A percentile compares a stretch with the other conserved stretches of the same genome.
These are phyloP conservation scores for Podotricha telesiphe DNA, from an alignment of 2,888 invertebrate genomes.

Conservation along the genomic window DNA sequence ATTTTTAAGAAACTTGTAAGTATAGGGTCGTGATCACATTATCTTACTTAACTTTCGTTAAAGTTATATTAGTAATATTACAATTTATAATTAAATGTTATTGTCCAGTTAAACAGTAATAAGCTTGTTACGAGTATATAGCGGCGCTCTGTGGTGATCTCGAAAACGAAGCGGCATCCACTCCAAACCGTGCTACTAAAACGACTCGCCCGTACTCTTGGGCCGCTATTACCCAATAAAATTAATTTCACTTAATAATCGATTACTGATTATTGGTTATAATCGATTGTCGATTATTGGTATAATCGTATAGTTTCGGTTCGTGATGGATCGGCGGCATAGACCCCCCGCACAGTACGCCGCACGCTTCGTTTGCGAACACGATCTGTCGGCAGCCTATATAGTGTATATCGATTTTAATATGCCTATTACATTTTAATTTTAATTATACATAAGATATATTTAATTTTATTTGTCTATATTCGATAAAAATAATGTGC, in stretches of 20 bases:
- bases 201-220: conserved; percentile 72
- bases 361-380: conserved; percentile 58
- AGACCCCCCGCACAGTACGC: conserved; percentile 69
- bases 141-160: conserved; percentile 15
- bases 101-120: conserved; percentile 16
- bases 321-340: conserved; percentile 71
- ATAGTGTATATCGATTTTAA: conserved; percentile 44
- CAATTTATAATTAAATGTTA: conserved; percentile 18
- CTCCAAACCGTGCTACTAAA: conserved; percentile 30
- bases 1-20: not conserved
- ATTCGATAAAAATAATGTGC: not conserved
- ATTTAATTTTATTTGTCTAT: not conserved
- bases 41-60: not conserved
- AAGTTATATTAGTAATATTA: not conserved
- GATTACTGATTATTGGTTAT: conserved; percentile 53
- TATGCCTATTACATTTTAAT: conserved; percentile 38
- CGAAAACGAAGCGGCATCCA: conserved; percentile 8
- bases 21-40: not conserved
- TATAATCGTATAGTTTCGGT: conserved; percentile 75
- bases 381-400: conserved; percentile 59
- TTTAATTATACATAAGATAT: conserved; percentile 40
- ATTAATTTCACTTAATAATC: conserved; percentile 80
- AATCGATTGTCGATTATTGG: conserved; percentile 57
- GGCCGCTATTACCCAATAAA: conserved; percentile 77
- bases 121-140: conserved; percentile 19